Percentiles rank a stretch among this genome's conserved stretches.
These are phyloP conservation scores for Echiichthys vipera DNA, from an alignment of 2,797 vertebrate genomes.

Conservation along the genomic window DNA sequence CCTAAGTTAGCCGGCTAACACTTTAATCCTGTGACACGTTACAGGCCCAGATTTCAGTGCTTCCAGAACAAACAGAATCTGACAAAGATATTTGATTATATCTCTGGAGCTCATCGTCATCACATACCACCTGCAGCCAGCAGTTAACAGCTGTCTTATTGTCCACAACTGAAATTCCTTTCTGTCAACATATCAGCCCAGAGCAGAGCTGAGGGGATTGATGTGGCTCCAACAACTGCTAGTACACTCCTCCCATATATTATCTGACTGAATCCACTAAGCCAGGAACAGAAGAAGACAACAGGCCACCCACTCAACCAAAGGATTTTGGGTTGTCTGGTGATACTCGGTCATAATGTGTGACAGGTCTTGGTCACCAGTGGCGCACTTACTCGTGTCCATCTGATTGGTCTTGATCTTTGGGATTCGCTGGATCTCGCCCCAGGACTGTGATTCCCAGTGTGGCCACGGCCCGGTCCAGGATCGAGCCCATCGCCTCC, in stretches of 20 bases:
- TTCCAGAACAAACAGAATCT: conserved; percentile 9
- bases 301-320: conserved; percentile 16
- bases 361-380: neutral
- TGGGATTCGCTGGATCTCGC: conserved; percentile 56
- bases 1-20: neutral
- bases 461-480: conserved; percentile 87
- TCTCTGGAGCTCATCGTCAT: conserved; percentile 16
- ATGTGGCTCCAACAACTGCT: conserved; percentile 27
- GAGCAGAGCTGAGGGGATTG: conserved; percentile 38
- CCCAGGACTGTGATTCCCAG: conserved; percentile 88
- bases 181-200: conserved; percentile 47
- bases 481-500: conserved; percentile 91
- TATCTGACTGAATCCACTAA: conserved; percentile 32
- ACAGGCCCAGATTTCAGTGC: neutral
- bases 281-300: conserved; percentile 13
- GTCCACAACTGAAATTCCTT: conserved; percentile 36
- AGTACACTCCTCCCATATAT: conserved; percentile 40
- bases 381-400: conserved; percentile 85
- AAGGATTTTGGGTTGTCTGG: conserved; percentile 19
- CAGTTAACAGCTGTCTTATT: conserved; percentile 41
- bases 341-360: conserved; percentile 7
- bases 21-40: neutral
- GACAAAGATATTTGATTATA: conserved; percentile 15
- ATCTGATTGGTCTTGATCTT: conserved; percentile 74
- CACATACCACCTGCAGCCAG: conserved; percentile 30